phyloP scores from a whole-genome alignment of 2,888 invertebrate genomes.

The Villa cingulata region DNA sequence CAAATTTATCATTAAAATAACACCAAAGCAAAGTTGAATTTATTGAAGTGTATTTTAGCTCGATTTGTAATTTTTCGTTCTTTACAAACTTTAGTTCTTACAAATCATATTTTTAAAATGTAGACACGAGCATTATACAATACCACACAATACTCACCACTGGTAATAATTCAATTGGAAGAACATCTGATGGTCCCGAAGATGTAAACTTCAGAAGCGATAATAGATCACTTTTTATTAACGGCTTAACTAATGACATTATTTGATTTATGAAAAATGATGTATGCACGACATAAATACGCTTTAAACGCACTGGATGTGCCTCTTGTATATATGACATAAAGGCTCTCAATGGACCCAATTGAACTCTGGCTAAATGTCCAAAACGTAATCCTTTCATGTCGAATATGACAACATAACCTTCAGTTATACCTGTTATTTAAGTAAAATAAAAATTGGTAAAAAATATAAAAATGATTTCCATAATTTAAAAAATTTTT shows the following conservation, averaged over 20 bases:
- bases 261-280: constrained; percentile 54
- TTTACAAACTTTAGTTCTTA: not conserved
- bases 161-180: constrained; percentile 16
- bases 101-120: not conserved
- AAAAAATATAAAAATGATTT: no score
- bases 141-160: constrained; percentile 11
- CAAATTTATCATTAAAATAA: no score
- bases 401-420: constrained; percentile 51
- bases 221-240: constrained; percentile 48
- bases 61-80: no score
- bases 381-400: constrained; percentile 54
- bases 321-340: constrained; percentile 57
- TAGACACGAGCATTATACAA: no score
- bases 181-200: constrained; percentile 35
- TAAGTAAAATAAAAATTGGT: constrained; percentile 1
- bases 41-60: no score
- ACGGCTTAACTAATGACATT: constrained; percentile 49
- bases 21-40: no score
- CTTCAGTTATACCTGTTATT: constrained; percentile 38
- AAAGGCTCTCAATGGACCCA: constrained; percentile 48
- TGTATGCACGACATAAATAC: constrained; percentile 51
- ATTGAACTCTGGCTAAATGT: constrained; percentile 48
- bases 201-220: constrained; percentile 45
- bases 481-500: no score
- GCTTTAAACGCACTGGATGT: constrained; percentile 50